Evolutionary conservation across 2,888 invertebrate species (phyloP).

Genomic region (Chironomus tentans): DNA sequence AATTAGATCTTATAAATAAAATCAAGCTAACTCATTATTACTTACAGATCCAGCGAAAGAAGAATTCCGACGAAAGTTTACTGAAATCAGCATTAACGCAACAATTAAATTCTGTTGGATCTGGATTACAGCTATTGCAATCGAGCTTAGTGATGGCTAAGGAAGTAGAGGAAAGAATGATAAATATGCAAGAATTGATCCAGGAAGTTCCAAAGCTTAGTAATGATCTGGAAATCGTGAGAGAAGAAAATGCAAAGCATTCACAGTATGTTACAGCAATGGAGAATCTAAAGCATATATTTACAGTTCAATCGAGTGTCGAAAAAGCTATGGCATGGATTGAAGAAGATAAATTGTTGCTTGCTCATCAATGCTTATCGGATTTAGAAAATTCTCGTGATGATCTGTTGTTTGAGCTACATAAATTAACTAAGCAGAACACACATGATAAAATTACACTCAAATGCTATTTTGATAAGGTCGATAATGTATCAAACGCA

Average conservation of each 20-base stretch:
- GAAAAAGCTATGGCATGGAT: slow-evolving; percentile 90
- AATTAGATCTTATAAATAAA: no score
- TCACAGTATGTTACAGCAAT: slow-evolving; percentile 97
- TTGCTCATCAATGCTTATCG: slow-evolving; percentile 88
- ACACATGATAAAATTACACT: slow-evolving; percentile 84
- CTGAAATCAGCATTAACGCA: slow-evolving; percentile 98
- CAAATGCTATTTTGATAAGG: slow-evolving; percentile 93
- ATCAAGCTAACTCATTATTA: no score
- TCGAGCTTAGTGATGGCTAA: slow-evolving; percentile 76
- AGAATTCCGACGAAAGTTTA: slow-evolving; percentile 88
- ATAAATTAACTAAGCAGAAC: slow-evolving; percentile 85
- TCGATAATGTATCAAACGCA: slow-evolving; percentile 77
- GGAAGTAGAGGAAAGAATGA: slow-evolving; percentile 61
- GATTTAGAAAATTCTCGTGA: slow-evolving; percentile 96
- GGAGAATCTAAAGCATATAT: slow-evolving; percentile 96
- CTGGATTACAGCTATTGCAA: slow-evolving; percentile 83
- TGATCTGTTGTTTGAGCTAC: slow-evolving; percentile 87
- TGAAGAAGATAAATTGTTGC: slow-evolving; percentile 85
- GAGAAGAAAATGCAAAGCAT: slow-evolving; percentile 88
- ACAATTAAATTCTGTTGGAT: slow-evolving; percentile 91
- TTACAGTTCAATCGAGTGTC: slow-evolving; percentile 93
- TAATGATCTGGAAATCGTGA: slow-evolving; percentile 70
- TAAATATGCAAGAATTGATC: slow-evolving; percentile 66
- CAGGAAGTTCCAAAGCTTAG: slow-evolving; percentile 69
- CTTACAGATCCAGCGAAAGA: slow-evolving; percentile 54